Evolutionary conservation across 2,113 vertebrate species (phyloP), one percentile per base, ranked within the genome.

Genomic region (Aphyosemion australe): DNA sequence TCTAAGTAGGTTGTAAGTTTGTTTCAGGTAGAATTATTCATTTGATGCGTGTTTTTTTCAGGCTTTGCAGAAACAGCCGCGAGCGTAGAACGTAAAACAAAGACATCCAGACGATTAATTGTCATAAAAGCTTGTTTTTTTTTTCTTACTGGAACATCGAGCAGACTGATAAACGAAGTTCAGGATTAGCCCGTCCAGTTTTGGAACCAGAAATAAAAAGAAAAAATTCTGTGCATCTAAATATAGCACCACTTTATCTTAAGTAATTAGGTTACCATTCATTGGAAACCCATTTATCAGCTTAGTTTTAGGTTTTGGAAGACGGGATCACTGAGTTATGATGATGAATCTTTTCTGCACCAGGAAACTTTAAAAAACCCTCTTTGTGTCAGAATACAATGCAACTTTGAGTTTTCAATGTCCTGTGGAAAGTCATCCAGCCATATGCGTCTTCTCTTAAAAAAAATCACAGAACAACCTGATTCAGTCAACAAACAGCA

Each of bases 391-490:
- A 65, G 41, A 60, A 80, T 84, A 69, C 14, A 13, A 41, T n/a
- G 56, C 45, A 81, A 80, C 74, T 84, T 78, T 85, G 74, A 61
- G 79, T 66, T 34, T 79, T 70, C 64, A 60, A 19, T 60, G 81
- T 87, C 84, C 87, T 88, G 80, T 83, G 32, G 63, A 87, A 90
- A 87, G 83, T 90, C 84, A 88, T 82, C 47, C 66, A 72, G 76
- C 88, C 90, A 87, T 90, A 90, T 90, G 88, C 65, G 82, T 61
- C 79, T 64, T 65, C 19, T 64, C 66, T 32, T 66, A 37, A 59
- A 50, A 51, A 75, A 76, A 75, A 79, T 83, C 85, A 91, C 90
- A 88, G 83, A 84, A 78, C 84, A 65, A 82, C 81, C 72, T 19
- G 78, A 61, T 82, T 87, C 78, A 69, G 62, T 66, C 52, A 75